Base-by-base conservation (phyloP, 2,797 vertebrate species). In the Petrocephalus schoutedeni region DNA sequence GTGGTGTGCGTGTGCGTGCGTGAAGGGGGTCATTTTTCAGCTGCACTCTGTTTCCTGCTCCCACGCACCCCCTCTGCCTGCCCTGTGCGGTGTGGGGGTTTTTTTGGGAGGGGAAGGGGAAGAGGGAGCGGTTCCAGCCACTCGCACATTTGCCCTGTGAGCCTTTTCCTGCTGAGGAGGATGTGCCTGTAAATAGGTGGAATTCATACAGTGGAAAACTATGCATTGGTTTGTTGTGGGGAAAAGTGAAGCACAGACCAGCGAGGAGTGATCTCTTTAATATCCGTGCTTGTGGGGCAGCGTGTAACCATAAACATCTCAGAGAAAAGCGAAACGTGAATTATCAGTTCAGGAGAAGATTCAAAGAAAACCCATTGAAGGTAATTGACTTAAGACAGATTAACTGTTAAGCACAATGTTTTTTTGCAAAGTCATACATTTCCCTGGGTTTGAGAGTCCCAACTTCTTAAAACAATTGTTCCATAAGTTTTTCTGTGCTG, bases 21-120 rank as follows among this genome's bases (percentile, higher is more conserved):
- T 57, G 54, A 8, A 6, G 36, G 71, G 71, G 71, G 71, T 77
- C 71, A 77, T 45, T 77, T 19, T 84, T 85, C 51, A 85, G 49
- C 53, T 23, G 21, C 21, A 56, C 95, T 93, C 93, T 90, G 93
- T 95, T 95, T 95, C 95, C 95, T 94, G 94, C 94, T 94, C 94
- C 91, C 85, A 92, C 93, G 16, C 71, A 77, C 36, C 71, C 92
- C 91, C 93, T 95, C 94, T 95, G 95, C 96, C 95, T 95, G 95
- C 95, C 95, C 95, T 95, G 94, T 95, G 95, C 93, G 94, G 94
- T 95, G 21, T 95, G 94, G 94, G 94, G 96, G 96, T 96, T 77
- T 96, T 96, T 95, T 96, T 95, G 95, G 95, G 95, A 95, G 95
- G 95, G 94, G 93, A 86, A 95, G 95, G 95, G 94, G 95, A 96